phyloP scores from a whole-genome alignment of 2,888 invertebrate species.

The Oxyscelio sp. region DNA sequence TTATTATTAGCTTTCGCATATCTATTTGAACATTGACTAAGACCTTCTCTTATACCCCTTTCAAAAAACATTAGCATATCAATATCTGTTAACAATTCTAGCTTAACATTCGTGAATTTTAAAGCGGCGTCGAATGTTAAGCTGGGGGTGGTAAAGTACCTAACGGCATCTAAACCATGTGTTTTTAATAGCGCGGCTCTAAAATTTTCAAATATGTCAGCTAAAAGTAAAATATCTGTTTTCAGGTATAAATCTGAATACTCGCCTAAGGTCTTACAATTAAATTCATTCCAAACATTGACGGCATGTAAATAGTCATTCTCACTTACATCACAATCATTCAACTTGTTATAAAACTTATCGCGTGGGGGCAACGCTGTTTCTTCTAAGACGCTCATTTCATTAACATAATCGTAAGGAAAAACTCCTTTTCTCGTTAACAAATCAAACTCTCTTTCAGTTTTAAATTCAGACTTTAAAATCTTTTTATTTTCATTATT shows the following conservation, averaged over 20 bases:
- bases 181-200: neutral
- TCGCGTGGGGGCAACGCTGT: conserved; percentile 60
- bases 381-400: conserved; percentile 74
- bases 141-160: neutral
- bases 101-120: neutral
- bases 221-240: conserved; percentile 13
- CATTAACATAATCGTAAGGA: conserved; percentile 81
- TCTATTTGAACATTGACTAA: conserved; percentile 5
- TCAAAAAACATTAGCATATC: conserved; percentile 16
- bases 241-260: conserved; percentile 51
- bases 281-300: conserved; percentile 58
- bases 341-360: conserved; percentile 76
- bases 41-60: conserved; percentile 5
- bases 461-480: conserved; percentile 1
- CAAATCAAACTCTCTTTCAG: conserved; percentile 38
- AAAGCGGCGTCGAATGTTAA: neutral
- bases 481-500: conserved; percentile 19
- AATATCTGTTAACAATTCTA: conserved; percentile 31
- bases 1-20: conserved; percentile 21
- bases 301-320: conserved; percentile 80
- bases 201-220: conserved; percentile 35
- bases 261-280: conserved; percentile 24
- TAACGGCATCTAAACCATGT: conserved; percentile 21
- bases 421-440: conserved; percentile 78
- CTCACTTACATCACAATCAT: conserved; percentile 59